Evolutionary conservation across 1,140 invertebrate genomes (phyloP).

Genomic region (Rhopalosiphum padi): DNA sequence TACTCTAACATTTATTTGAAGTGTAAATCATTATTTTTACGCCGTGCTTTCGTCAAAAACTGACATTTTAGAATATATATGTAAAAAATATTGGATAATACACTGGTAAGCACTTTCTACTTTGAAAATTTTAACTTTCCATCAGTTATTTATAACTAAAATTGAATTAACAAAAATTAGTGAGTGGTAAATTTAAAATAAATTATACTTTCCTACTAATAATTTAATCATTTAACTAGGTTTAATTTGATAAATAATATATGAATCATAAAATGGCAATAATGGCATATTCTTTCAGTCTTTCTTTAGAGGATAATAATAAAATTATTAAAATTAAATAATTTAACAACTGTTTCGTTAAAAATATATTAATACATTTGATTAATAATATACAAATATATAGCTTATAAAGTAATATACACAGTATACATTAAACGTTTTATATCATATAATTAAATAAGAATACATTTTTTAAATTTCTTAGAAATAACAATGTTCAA

Average conservation of each 20-base stretch:
- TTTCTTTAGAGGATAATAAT: neutral
- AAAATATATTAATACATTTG: neutral
- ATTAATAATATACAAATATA: neutral
- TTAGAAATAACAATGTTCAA: neutral
- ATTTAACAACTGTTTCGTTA: neutral
- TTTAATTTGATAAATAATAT: neutral
- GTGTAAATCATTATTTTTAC: neutral
- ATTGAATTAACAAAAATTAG: neutral
- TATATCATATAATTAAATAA: neutral
- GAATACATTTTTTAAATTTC: neutral
- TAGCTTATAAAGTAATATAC: neutral
- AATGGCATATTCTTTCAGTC: neutral
- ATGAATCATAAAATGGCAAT: neutral
- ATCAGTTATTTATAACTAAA: neutral
- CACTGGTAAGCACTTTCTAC: neutral
- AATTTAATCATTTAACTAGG: neutral
- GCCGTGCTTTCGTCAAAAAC: neutral
- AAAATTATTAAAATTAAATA: neutral
- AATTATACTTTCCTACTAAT: neutral
- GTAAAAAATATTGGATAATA: conserved; percentile 11
- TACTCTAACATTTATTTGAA: neutral
- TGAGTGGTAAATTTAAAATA: neutral
- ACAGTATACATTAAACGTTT: neutral
- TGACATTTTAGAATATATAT: neutral
- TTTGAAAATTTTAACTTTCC: neutral